Percentiles rank a stretch among this genome's conserved stretches.
These are phyloP conservation scores for Nyctibius grandis DNA, from an alignment of 2,797 vertebrate genomes.

Conservation along the genomic window DNA sequence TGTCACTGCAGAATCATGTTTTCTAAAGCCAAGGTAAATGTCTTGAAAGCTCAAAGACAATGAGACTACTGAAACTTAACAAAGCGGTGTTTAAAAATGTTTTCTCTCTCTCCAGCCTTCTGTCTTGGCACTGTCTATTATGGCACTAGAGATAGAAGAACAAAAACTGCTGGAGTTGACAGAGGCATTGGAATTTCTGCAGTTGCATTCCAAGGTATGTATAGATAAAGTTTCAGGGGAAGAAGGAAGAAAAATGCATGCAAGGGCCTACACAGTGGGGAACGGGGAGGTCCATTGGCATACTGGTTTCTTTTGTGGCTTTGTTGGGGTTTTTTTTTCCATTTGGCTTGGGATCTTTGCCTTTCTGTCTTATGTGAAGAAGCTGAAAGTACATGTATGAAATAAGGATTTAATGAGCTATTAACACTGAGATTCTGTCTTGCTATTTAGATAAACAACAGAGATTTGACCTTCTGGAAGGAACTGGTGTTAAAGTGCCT, in stretches of 20 bases:
- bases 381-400: background rate
- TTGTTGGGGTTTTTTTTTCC: background rate
- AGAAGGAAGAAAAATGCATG: background rate
- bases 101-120: conserved; percentile 81
- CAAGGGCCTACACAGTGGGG: background rate
- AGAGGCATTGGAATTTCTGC: conserved; percentile 79
- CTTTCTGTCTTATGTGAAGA: background rate
- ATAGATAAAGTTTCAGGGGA: background rate
- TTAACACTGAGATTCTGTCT: background rate
- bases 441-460: conserved; percentile 80
- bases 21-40: conserved; percentile 92
- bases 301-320: background rate
- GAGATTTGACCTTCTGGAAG: conserved; percentile 86
- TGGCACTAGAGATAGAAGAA: conserved; percentile 84
- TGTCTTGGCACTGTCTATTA: conserved; percentile 84
- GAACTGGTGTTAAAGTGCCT: conserved; percentile 92
- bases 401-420: background rate
- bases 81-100: background rate
- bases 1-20: conserved; percentile 92
- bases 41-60: background rate
- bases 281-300: background rate
- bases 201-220: conserved; percentile 83
- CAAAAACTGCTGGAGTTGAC: conserved; percentile 77
- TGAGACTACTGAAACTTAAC: background rate
- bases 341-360: background rate